A percentile compares a stretch with the other conserved stretches of the same genome.
phyloP scores from a whole-genome alignment of 1,140 invertebrate genomes.

The Drosophila takahashii region DNA sequence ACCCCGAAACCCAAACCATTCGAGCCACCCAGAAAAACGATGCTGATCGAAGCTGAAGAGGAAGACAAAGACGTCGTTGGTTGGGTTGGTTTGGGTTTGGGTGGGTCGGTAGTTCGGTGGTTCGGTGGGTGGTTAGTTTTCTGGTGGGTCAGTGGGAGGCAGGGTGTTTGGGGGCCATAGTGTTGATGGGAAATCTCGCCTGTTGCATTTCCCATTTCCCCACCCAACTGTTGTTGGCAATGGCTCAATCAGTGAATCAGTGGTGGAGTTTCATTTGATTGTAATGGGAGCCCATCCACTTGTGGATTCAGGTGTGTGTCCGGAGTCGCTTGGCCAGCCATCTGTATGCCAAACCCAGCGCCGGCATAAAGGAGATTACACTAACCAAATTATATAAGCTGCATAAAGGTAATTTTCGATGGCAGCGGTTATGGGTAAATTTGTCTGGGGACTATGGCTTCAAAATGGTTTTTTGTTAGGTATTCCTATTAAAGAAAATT shows the following conservation, averaged over 20 bases:
- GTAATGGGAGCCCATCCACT: slow-evolving; percentile 78
- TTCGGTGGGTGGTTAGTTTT: background rate
- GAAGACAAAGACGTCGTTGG: slow-evolving; percentile 46
- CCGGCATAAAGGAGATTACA: slow-evolving; percentile 36
- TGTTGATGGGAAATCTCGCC: slow-evolving; percentile 49
- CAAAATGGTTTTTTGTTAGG: slow-evolving; percentile 1
- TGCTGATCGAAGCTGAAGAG: slow-evolving; percentile 66
- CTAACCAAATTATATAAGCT: slow-evolving; percentile 52
- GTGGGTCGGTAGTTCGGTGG: no score
- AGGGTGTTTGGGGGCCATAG: background rate
- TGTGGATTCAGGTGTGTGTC: slow-evolving; percentile 63
- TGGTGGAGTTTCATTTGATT: slow-evolving; percentile 72
- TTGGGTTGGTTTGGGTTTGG: slow-evolving; percentile 17
- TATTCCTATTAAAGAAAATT: background rate
- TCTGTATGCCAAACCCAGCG: slow-evolving; percentile 15
- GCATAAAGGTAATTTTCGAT: slow-evolving; percentile 46
- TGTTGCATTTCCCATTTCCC: slow-evolving; percentile 49
- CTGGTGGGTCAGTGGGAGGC: slow-evolving; percentile 1
- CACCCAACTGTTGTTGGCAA: slow-evolving; percentile 60
- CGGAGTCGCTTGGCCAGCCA: slow-evolving; percentile 8
- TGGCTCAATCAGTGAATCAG: slow-evolving; percentile 76
- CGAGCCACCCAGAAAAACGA: slow-evolving; percentile 29
- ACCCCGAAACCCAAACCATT: background rate
- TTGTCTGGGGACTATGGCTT: slow-evolving; percentile 3
- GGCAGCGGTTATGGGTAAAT: slow-evolving; percentile 17